A percentile compares a stretch with the other conserved stretches of the same genome.
phyloP scores from a whole-genome alignment of 2,797 vertebrate genomes.

The Coreius guichenoti region DNA sequence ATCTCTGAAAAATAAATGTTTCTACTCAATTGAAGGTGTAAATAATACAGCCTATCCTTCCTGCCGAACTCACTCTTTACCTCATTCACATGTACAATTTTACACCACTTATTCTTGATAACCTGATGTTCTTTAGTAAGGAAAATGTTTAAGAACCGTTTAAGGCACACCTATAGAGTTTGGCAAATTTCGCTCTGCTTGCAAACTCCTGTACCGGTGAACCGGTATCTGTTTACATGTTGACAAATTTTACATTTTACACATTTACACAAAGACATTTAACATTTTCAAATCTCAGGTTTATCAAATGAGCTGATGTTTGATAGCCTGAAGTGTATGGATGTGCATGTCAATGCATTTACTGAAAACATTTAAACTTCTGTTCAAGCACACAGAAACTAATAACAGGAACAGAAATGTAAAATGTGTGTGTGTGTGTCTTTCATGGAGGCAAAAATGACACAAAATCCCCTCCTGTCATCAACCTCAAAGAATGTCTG shows the following conservation, averaged over 20 bases:
- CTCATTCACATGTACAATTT: neutral
- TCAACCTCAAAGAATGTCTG: conserved; percentile 52
- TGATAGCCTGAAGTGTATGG: conserved; percentile 20
- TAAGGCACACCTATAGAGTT: neutral
- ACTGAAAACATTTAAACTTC: conserved; percentile 60
- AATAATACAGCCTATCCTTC: neutral
- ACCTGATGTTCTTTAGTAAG: neutral
- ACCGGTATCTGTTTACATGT: neutral
- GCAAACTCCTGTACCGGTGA: neutral
- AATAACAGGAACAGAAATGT: neutral
- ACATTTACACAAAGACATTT: too few species aligned
- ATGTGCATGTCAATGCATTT: neutral
- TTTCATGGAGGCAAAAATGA: conserved; percentile 45
- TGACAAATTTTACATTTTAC: neutral
- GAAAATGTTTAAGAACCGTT: neutral
- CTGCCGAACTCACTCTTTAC: neutral
- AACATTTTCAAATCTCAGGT: neutral
- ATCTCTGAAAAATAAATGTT: too few species aligned
- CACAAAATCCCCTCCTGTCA: conserved; percentile 53
- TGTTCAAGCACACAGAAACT: conserved; percentile 58
- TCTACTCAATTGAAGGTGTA: neutral
- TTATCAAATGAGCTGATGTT: neutral
- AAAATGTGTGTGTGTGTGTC: conserved; percentile 27
- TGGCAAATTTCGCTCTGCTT: neutral
- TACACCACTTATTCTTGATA: neutral